Evolutionary conservation across 2,888 invertebrate genomes (phyloP).

Genomic region (Dynastes grantii): DNA sequence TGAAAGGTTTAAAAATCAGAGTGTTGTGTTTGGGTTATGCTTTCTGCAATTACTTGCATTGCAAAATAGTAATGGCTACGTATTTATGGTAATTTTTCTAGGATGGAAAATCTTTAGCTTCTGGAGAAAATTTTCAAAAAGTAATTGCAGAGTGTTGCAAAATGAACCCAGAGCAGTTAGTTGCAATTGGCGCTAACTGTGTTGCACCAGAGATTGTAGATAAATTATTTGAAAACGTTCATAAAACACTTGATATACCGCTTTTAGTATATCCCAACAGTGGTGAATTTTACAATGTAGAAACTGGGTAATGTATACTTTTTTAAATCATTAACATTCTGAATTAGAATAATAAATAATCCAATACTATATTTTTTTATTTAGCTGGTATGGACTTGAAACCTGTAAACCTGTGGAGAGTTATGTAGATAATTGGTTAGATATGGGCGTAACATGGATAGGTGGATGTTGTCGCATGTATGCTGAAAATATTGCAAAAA

Average conservation of each 20-base stretch:
- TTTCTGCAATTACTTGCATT: too few species aligned
- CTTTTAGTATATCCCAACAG: conserved; percentile 92
- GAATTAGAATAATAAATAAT: conserved; percentile 6
- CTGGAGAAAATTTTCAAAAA: conserved; percentile 83
- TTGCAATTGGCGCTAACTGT: conserved; percentile 92
- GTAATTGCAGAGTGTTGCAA: conserved; percentile 78
- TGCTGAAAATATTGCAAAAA: conserved; percentile 82
- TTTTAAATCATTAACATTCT: background rate
- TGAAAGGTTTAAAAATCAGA: too few species aligned
- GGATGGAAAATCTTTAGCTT: conserved; percentile 77
- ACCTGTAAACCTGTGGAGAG: conserved; percentile 77
- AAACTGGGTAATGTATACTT: conserved; percentile 72
- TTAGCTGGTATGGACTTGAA: conserved; percentile 78
- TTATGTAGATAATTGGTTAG: conserved; percentile 85
- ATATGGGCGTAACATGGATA: conserved; percentile 83
- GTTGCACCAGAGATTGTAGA: conserved; percentile 77
- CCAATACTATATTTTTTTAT: conserved; percentile 54
- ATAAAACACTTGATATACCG: conserved; percentile 73
- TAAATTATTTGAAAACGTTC: conserved; percentile 73
- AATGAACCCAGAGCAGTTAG: conserved; percentile 75
- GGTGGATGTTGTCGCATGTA: conserved; percentile 92
- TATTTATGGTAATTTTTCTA: conserved; percentile 18
- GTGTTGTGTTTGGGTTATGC: too few species aligned
- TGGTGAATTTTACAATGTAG: conserved; percentile 82
- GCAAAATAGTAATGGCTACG: background rate